A percentile compares a stretch with the other conserved stretches of the same genome.
phyloP scores from a whole-genome alignment of 1,140 invertebrate species.

The Dufourea novaeangliae region DNA sequence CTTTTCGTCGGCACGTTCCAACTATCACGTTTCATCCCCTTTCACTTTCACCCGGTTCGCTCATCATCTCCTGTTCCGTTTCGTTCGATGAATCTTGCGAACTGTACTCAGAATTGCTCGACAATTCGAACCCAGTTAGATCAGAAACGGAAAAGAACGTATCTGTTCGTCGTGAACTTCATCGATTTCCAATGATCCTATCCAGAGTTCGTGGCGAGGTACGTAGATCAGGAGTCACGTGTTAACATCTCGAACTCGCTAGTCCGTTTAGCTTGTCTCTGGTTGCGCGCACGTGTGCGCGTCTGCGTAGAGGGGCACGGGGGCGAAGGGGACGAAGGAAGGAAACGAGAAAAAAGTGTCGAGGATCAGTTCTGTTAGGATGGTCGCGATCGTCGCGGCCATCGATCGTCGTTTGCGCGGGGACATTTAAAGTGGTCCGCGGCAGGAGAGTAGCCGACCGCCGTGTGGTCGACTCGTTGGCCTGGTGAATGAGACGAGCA shows the following conservation, averaged over 20 bases:
- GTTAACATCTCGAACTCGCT: too few species aligned
- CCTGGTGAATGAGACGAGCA: slow-evolving; percentile 50
- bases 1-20: slow-evolving; percentile 14
- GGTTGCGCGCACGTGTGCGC: neutral
- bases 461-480: slow-evolving; percentile 21
- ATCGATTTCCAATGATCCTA: too few species aligned
- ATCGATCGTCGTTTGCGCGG: slow-evolving; percentile 25
- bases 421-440: slow-evolving; percentile 19
- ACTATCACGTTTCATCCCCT: slow-evolving; percentile 9
- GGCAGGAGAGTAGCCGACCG: slow-evolving; percentile 7
- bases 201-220: too few species aligned
- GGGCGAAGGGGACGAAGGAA: neutral
- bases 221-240: too few species aligned
- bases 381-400: slow-evolving; percentile 33
- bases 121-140: too few species aligned
- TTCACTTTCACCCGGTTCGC: slow-evolving; percentile 45
- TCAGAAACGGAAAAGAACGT: too few species aligned
- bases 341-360: neutral
- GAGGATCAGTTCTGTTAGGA: slow-evolving; percentile 33
- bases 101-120: too few species aligned
- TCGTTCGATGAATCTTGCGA: too few species aligned
- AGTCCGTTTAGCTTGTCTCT: too few species aligned
- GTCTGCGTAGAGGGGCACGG: neutral
- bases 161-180: too few species aligned
- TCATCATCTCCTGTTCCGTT: too few species aligned